Percentiles rank a stretch among this genome's conserved stretches.
Conservation (phyloP, 2,888 invertebrate genomes). For the Caenorhabditis wallacei region DNA sequence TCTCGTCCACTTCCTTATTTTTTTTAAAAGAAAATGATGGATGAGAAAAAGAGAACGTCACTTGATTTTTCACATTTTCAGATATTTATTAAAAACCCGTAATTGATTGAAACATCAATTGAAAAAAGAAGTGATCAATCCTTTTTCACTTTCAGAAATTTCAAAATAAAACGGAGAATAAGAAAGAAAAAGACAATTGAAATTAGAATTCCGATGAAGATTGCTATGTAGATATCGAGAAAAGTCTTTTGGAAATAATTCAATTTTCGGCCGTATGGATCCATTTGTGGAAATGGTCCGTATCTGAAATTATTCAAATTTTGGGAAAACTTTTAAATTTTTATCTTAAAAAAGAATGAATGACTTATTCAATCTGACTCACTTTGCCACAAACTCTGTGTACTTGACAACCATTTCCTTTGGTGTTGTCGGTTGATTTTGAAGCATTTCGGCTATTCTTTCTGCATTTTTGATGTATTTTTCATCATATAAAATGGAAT, state of each 20-base stretch:
- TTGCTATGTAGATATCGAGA: slow-evolving; percentile 27
- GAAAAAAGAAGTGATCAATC: slow-evolving; percentile 7
- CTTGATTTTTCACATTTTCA: slow-evolving; percentile 18
- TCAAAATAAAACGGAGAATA: background rate
- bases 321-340: too few relatives aligned
- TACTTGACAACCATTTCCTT: slow-evolving; percentile 46
- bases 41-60: background rate
- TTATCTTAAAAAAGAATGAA: background rate
- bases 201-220: slow-evolving; percentile 3
- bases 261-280: slow-evolving; percentile 32
- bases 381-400: slow-evolving; percentile 50
- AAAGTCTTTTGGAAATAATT: slow-evolving; percentile 42
- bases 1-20: background rate
- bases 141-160: slow-evolving; percentile 17
- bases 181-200: background rate
- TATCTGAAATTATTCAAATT: slow-evolving; percentile 21
- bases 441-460: slow-evolving; percentile 30
- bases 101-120: background rate
- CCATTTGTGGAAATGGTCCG: slow-evolving; percentile 57
- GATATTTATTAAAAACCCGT: slow-evolving; percentile 36
- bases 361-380: slow-evolving; percentile 12
- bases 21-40: slow-evolving; percentile 3
- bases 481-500: slow-evolving; percentile 22
- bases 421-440: slow-evolving; percentile 44
- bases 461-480: slow-evolving; percentile 29